phyloP scores from a whole-genome alignment of 2,888 invertebrate species.

The Pseudeuparius sepicola region DNA sequence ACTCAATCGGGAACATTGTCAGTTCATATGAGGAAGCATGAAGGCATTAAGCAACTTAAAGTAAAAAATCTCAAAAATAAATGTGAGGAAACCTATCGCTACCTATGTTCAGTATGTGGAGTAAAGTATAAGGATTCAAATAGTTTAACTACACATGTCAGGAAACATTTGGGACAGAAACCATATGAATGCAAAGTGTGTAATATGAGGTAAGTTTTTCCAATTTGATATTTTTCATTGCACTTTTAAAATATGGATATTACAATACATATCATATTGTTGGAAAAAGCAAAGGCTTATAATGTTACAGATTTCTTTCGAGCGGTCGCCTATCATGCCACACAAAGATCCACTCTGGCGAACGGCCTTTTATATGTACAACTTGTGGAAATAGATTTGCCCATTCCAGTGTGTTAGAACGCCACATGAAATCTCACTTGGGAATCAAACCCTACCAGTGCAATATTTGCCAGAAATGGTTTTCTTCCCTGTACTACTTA shows the following conservation, averaged over 20 bases:
- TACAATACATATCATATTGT: too few relatives aligned
- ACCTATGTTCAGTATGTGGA: conserved; percentile 31
- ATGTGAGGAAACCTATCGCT: conserved; percentile 19
- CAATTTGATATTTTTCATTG: background rate
- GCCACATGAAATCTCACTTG: conserved; percentile 29
- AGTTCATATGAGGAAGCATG: conserved; percentile 25
- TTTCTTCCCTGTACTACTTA: conserved; percentile 28
- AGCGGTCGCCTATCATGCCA: conserved; percentile 30
- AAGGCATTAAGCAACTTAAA: too few relatives aligned
- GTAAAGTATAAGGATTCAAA: conserved; percentile 30
- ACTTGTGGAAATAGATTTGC: conserved; percentile 30
- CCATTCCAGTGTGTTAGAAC: conserved; percentile 26
- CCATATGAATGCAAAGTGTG: conserved; percentile 30
- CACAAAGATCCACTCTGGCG: conserved; percentile 28
- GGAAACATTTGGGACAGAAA: conserved; percentile 29
- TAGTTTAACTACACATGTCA: conserved; percentile 29
- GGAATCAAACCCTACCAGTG: conserved; percentile 27
- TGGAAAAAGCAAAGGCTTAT: too few relatives aligned
- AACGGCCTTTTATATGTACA: conserved; percentile 29
- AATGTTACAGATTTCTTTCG: conserved; percentile 31
- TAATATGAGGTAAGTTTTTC: conserved; percentile 24
- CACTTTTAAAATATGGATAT: background rate
- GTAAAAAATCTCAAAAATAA: conserved; percentile 17
- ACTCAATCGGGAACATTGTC: conserved; percentile 28
- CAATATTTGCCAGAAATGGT: conserved; percentile 27